Base-by-base conservation (phyloP, 2,888 invertebrate species). In the Tachina grossa region DNA sequence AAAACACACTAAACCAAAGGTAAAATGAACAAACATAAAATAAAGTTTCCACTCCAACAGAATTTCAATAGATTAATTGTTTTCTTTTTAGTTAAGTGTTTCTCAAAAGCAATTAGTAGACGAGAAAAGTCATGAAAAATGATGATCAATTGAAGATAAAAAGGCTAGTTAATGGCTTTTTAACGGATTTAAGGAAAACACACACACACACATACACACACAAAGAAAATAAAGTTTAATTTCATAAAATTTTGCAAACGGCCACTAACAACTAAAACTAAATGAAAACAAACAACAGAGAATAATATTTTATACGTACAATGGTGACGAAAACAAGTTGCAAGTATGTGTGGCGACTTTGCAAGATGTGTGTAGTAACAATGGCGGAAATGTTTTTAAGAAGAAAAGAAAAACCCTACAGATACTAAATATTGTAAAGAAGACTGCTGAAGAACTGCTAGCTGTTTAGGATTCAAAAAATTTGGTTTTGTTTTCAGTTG, bases 61-160 rank as follows among this genome's bases (percentile, higher is more conserved):
- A 72, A 77, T 51, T 72, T 59, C 59, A 72, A 72, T 79, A 83
- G 61, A 72, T 79, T 71, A 85, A 85, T 82, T 78, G 78, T 61
- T 84, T 61, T 39, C n/a, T 71, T 61, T 49, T 78, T 14, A 61
- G 49, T 59, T 14, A 53, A 71, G 39, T 71, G 59, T 59, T 77
- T 57, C n/a, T 43, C 71, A 74, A 47, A 57, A 66, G 69, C 83
- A 83, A 85, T 85, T 85, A 85, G 71, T 81, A 59, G 11, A 68
- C 14, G 61, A 74, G 49, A 71, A 81, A 66, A 59, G 71, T 72
- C 83, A 85, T 83, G 85, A 85, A 83, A 85, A 79, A 72, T 85
- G 85, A 83, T 85, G 82, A 85, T 79, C 85, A 79, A 55, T 65
- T 66, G 39, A 53, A 79, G 82, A 85, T 83, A 72, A 79, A 66